A percentile compares a stretch with the other conserved stretches of the same genome.
phyloP scores from a whole-genome alignment of 2,888 invertebrate genomes.

The Hybos culiciformis region DNA sequence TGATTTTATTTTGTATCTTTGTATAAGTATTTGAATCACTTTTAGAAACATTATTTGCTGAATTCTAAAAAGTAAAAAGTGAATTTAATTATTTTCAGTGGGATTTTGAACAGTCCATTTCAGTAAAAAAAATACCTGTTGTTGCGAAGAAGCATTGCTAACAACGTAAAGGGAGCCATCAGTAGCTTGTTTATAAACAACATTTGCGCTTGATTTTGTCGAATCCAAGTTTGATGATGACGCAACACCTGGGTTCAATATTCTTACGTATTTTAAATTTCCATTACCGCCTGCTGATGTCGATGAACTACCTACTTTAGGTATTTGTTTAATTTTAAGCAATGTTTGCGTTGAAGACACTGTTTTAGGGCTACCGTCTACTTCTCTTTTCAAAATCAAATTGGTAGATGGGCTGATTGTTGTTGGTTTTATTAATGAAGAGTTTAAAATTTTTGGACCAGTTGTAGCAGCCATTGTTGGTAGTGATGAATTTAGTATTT shows the following conservation, averaged over 20 bases:
- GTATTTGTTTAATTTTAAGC: background rate
- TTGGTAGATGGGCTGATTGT: background rate
- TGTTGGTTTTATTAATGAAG: background rate
- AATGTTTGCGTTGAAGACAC: background rate
- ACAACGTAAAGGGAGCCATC: too few relatives aligned
- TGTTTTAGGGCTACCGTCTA: background rate
- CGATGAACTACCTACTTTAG: background rate
- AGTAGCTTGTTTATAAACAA: background rate
- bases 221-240: background rate
- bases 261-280: background rate
- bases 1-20: too few relatives aligned
- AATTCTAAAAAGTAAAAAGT: too few relatives aligned
- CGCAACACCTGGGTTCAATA: background rate
- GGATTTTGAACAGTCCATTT: too few relatives aligned
- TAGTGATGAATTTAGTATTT: constrained; percentile 2
- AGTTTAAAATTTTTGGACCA: background rate
- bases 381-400: background rate
- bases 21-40: too few relatives aligned
- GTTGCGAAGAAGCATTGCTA: too few relatives aligned
- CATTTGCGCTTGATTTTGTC: background rate
- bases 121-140: too few relatives aligned
- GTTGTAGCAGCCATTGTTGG: background rate
- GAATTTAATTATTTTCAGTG: too few relatives aligned
- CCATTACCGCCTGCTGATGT: constrained; percentile 4
- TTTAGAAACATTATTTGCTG: too few relatives aligned